Conservation (phyloP, 2,113 vertebrate genomes). For the Solea senegalensis region DNA sequence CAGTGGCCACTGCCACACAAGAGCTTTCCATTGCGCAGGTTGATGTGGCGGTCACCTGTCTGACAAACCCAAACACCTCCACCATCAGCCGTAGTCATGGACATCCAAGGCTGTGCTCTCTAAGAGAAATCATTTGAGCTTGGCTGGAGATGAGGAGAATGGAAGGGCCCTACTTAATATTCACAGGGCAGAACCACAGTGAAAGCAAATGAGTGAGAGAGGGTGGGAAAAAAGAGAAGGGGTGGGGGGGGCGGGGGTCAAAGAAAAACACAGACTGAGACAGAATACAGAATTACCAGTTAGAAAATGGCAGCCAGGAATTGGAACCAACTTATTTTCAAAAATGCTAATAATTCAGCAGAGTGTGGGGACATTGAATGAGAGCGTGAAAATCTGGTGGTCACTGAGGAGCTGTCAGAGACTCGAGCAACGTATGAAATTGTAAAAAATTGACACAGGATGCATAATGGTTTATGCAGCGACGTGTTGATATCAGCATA, state of each 20-base stretch:
- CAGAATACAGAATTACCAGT: conserved; percentile 81
- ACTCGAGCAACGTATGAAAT: conserved; percentile 34
- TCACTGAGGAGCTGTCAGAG: conserved; percentile 12
- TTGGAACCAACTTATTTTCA: conserved; percentile 66
- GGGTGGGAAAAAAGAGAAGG: conserved; percentile 14
- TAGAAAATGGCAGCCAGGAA: conserved; percentile 60
- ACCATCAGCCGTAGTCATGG: background rate
- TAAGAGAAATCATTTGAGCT: conserved; percentile 67
- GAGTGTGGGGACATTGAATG: conserved; percentile 45
- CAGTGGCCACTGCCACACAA: background rate
- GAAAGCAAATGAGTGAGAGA: conserved; percentile 80
- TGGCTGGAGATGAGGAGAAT: conserved; percentile 70
- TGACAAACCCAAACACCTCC: conserved; percentile 20
- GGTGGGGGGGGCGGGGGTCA: background rate
- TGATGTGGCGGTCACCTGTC: conserved; percentile 44
- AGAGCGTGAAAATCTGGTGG: conserved; percentile 42
- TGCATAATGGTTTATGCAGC: conserved; percentile 50
- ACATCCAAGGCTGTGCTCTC: conserved; percentile 24
- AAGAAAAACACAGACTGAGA: conserved; percentile 75
- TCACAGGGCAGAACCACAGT: conserved; percentile 79
- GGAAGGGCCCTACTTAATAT: conserved; percentile 82
- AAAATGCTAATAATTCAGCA: conserved; percentile 61
- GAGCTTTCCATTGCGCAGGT: conserved; percentile 1
- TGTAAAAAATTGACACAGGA: conserved; percentile 42
- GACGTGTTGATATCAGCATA: conserved; percentile 35